Evolutionary conservation across 1,140 invertebrate species (phyloP).

Genomic region (Atta cephalotes): DNA sequence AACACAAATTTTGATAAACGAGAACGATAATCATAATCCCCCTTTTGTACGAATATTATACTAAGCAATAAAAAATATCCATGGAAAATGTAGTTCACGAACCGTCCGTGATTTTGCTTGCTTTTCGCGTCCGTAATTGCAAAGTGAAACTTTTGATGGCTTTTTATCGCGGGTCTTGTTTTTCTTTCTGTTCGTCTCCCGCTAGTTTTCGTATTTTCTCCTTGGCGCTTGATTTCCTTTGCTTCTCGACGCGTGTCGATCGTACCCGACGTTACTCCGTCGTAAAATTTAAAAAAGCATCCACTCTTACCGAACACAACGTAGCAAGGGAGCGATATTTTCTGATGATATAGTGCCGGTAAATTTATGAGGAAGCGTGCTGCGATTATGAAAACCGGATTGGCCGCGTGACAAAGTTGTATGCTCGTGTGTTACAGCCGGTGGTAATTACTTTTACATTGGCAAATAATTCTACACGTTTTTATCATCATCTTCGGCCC

Average conservation of each 20-base stretch:
- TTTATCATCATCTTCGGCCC: slow-evolving; percentile 37
- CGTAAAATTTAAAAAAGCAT: slow-evolving; percentile 41
- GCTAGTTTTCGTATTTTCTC: slow-evolving; percentile 44
- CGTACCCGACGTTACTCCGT: slow-evolving; percentile 8
- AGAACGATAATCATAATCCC: not conserved
- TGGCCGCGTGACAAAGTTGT: slow-evolving; percentile 67
- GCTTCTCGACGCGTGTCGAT: slow-evolving; percentile 40
- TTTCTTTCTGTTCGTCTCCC: slow-evolving; percentile 20
- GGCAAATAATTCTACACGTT: slow-evolving; percentile 65
- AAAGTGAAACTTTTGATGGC: slow-evolving; percentile 18
- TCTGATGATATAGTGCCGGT: slow-evolving; percentile 56
- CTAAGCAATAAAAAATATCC: slow-evolving; percentile 2
- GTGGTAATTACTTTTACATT: slow-evolving; percentile 70
- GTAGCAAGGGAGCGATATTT: slow-evolving; percentile 64
- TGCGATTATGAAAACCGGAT: slow-evolving; percentile 66
- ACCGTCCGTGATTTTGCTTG: slow-evolving; percentile 14
- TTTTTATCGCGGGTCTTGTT: not conserved
- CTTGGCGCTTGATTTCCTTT: slow-evolving; percentile 18
- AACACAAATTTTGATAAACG: slow-evolving; percentile 4
- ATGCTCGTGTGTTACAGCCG: not conserved
- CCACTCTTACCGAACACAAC: slow-evolving; percentile 35
- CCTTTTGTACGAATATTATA: slow-evolving; percentile 10
- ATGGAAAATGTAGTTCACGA: slow-evolving; percentile 17
- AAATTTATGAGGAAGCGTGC: slow-evolving; percentile 68
- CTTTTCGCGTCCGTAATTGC: slow-evolving; percentile 30